phyloP scores from a whole-genome alignment of 2,888 invertebrate genomes.

The Bursaphelenchus okinawaensis region DNA sequence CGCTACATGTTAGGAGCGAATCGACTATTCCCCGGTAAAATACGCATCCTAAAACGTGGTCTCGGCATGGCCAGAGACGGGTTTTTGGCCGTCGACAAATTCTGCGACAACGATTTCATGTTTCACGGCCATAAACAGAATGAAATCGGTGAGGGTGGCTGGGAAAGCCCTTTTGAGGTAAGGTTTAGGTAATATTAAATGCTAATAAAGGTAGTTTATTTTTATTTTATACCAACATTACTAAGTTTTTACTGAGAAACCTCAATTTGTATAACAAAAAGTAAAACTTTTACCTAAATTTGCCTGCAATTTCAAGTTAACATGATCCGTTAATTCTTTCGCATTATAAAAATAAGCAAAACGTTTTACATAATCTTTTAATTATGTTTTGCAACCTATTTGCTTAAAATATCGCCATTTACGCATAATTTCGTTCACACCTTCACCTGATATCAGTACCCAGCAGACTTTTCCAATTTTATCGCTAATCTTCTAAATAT shows the following conservation, averaged over 20 bases:
- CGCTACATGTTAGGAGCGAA: constrained; percentile 27
- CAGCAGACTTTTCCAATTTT: too few relatives aligned
- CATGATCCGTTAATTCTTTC: too few relatives aligned
- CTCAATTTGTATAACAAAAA: too few relatives aligned
- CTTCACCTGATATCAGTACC: too few relatives aligned
- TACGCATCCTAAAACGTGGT: constrained; percentile 40
- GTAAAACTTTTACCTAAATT: too few relatives aligned
- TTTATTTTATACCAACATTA: not conserved
- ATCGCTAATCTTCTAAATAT: too few relatives aligned
- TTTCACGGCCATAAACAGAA: constrained; percentile 47
- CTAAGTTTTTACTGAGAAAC: not conserved
- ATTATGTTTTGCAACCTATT: too few relatives aligned
- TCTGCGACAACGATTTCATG: constrained; percentile 40
- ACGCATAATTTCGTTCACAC: too few relatives aligned
- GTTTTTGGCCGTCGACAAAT: constrained; percentile 36
- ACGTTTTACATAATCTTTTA: not conserved
- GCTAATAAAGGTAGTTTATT: not conserved
- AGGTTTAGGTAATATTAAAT: not conserved
- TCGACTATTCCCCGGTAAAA: constrained; percentile 40
- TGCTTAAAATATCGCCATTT: too few relatives aligned
- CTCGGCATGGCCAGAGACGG: constrained; percentile 38
- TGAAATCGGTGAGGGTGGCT: constrained; percentile 24
- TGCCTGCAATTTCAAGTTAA: too few relatives aligned
- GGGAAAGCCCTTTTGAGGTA: constrained; percentile 29
- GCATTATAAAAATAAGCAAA: too few relatives aligned